Evolutionary conservation across 2,113 vertebrate species (phyloP).

Genomic region (Cranoglanis bouderius): DNA sequence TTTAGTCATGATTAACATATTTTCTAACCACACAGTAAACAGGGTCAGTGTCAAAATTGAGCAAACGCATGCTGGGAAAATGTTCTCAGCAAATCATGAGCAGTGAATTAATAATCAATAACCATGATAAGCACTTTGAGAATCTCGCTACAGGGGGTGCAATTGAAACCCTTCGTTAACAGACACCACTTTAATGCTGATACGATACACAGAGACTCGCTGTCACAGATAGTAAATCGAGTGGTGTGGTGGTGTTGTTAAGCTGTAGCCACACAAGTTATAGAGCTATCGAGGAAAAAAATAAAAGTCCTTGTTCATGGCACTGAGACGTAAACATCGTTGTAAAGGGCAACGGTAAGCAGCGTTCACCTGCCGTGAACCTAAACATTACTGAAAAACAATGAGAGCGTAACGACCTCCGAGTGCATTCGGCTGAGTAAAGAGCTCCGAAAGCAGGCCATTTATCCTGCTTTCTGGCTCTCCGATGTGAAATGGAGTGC

Average conservation of each 20-base stretch:
- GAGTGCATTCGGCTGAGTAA: slow-evolving; percentile 18
- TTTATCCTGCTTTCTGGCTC: slow-evolving; percentile 13
- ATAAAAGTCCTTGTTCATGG: background rate
- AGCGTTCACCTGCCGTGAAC: background rate
- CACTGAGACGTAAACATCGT: slow-evolving; percentile 9
- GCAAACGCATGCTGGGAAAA: background rate
- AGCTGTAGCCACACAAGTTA: background rate
- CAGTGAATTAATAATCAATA: slow-evolving; percentile 6
- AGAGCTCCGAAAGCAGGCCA: slow-evolving; percentile 3
- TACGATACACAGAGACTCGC: background rate
- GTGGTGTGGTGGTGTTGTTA: background rate
- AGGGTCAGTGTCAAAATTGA: background rate
- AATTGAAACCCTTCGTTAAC: background rate
- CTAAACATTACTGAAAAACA: slow-evolving; percentile 10
- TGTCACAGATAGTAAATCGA: background rate
- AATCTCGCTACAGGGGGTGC: background rate
- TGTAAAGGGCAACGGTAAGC: slow-evolving; percentile 27
- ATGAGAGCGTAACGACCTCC: slow-evolving; percentile 8
- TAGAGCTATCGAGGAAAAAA: background rate
- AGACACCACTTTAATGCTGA: background rate
- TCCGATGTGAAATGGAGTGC: slow-evolving; percentile 18
- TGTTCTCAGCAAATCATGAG: background rate
- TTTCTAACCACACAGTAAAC: background rate
- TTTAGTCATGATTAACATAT: background rate
- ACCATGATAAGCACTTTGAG: background rate